Evolutionary conservation across 2,113 vertebrate genomes (phyloP).

Genomic region (Haliaeetus leucogaster): DNA sequence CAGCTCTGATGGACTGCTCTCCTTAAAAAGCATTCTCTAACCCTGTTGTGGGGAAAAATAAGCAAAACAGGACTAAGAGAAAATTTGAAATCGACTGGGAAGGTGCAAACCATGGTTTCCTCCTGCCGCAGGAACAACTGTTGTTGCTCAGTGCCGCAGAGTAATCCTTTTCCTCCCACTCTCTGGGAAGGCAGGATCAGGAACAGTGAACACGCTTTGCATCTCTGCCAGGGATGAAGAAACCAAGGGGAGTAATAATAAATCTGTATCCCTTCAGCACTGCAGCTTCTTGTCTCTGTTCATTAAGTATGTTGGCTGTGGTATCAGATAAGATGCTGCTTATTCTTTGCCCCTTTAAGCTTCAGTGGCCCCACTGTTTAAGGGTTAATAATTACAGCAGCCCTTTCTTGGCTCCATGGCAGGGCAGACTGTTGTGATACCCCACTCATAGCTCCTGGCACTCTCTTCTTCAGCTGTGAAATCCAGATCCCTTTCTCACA

Average conservation of each 20-base stretch:
- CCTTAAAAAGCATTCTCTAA: neutral
- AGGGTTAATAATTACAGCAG: neutral
- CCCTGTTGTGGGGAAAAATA: neutral
- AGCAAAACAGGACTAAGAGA: neutral
- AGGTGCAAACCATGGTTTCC: neutral
- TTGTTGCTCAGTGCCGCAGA: neutral
- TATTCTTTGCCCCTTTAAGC: neutral
- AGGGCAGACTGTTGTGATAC: neutral
- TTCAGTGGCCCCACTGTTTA: neutral
- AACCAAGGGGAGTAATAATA: neutral
- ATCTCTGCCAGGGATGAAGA: neutral
- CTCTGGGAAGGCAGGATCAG: neutral
- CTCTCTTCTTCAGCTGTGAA: neutral
- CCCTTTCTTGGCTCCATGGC: neutral
- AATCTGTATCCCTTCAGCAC: neutral
- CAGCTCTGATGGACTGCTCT: neutral
- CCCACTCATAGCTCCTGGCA: neutral
- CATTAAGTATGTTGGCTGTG: neutral
- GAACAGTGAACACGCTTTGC: neutral
- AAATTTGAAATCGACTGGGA: neutral
- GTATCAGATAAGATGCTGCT: neutral
- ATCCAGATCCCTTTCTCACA: neutral
- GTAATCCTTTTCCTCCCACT: conserved; percentile 1
- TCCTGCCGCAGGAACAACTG: neutral
- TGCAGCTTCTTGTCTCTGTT: neutral